Percentiles rank a stretch among this genome's conserved stretches.
phyloP scores from a whole-genome alignment of 1,140 invertebrate species.

The Bombyx mandarina region DNA sequence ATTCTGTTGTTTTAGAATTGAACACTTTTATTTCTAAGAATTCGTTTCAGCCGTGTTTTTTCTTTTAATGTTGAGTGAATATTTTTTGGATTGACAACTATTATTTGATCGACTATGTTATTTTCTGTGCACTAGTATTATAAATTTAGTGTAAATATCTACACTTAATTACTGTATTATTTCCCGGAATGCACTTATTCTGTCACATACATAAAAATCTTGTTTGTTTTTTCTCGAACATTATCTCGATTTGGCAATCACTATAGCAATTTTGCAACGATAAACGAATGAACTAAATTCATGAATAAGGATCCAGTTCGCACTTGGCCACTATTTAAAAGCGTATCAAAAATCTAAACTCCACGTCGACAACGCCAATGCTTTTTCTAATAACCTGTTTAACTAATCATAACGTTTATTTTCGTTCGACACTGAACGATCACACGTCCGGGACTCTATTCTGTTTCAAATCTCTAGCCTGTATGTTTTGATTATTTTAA shows the following conservation, averaged over 20 bases:
- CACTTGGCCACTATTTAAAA: conserved; percentile 1
- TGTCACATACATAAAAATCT: too few species aligned
- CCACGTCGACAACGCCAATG: conserved; percentile 40
- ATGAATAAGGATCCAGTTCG: too few species aligned
- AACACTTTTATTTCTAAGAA: conserved; percentile 11
- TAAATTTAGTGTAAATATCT: too few species aligned
- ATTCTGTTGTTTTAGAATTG: conserved; percentile 39
- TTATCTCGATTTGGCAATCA: too few species aligned
- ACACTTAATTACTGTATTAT: too few species aligned
- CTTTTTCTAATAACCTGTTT: conserved; percentile 62
- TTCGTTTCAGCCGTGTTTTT: not conserved
- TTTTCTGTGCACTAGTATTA: not conserved
- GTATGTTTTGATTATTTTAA: conserved; percentile 58
- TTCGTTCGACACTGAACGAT: conserved; percentile 57
- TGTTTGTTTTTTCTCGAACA: too few species aligned
- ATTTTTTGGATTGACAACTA: not conserved
- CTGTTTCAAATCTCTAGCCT: conserved; percentile 59
- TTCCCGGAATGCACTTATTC: too few species aligned
- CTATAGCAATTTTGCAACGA: too few species aligned
- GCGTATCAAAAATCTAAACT: conserved; percentile 17
- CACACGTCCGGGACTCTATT: conserved; percentile 60
- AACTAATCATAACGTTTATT: conserved; percentile 67
- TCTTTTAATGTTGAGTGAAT: not conserved
- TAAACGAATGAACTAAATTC: too few species aligned
- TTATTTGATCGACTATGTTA: not conserved